Evolutionary conservation across 2,113 vertebrate genomes (phyloP).

Genomic region (Thunnus thynnus): DNA sequence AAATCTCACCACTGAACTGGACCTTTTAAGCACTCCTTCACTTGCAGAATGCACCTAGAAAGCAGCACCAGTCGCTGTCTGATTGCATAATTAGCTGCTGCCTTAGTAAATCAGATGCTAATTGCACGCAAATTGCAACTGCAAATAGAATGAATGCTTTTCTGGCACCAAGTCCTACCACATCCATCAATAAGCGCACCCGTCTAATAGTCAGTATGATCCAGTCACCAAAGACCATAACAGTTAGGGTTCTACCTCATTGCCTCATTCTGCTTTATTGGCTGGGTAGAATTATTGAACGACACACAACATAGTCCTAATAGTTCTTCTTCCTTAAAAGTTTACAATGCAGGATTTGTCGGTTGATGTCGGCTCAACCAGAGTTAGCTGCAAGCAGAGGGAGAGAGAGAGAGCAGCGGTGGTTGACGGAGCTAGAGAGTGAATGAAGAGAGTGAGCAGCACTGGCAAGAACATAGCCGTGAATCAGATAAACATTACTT

Average conservation of each 20-base stretch:
- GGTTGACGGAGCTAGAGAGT: no score
- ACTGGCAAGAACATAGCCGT: no score
- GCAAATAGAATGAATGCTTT: constrained; percentile 43
- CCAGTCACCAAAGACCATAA: constrained; percentile 7
- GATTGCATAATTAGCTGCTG: constrained; percentile 63
- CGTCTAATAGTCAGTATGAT: constrained; percentile 37
- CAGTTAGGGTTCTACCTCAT: constrained; percentile 21
- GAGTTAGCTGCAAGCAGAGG: no score
- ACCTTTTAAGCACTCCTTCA: constrained; percentile 3
- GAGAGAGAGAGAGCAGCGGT: no score
- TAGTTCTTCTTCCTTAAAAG: constrained; percentile 3
- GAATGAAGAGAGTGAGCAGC: no score
- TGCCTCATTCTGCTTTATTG: constrained; percentile 7
- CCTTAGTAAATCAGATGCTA: constrained; percentile 66
- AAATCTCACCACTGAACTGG: constrained; percentile 21
- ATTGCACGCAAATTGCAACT: constrained; percentile 59
- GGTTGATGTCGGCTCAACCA: no score
- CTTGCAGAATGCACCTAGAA: constrained; percentile 2
- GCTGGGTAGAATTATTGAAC: constrained; percentile 11
- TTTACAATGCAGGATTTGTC: no score
- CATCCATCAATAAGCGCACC: constrained; percentile 51
- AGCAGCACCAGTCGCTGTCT: constrained; percentile 27
- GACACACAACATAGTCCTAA: neutral
- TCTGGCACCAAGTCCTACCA: constrained; percentile 18
- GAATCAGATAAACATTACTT: no score